Evolutionary conservation across 2,888 invertebrate species (phyloP).

Genomic region (Microchrysa polita): DNA sequence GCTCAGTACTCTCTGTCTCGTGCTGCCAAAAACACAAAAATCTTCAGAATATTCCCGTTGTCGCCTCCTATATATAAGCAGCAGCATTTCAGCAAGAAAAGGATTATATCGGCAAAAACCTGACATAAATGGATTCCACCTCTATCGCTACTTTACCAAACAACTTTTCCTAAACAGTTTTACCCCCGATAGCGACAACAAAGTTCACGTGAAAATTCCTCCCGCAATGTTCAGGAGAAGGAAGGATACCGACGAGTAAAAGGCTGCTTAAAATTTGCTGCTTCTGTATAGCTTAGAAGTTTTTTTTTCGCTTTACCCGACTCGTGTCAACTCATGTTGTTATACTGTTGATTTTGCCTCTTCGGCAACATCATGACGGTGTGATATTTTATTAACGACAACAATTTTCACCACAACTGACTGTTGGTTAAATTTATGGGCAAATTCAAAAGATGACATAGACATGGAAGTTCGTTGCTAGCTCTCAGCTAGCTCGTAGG

Average conservation of each 20-base stretch:
- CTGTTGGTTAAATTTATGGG: conserved; percentile 27
- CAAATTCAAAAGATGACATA: conserved; percentile 31
- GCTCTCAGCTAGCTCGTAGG: neutral
- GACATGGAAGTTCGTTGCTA: conserved; percentile 18
- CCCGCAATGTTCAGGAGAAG: no score
- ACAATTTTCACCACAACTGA: conserved; percentile 23
- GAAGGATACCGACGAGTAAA: neutral
- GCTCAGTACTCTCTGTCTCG: neutral
- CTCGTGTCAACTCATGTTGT: conserved; percentile 1
- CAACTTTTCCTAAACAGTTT: neutral
- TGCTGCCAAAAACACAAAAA: neutral
- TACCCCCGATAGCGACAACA: neutral
- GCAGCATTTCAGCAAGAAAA: conserved; percentile 2
- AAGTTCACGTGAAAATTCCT: neutral
- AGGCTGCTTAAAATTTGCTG: conserved; percentile 9
- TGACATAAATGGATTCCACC: conserved; percentile 1
- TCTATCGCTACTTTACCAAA: neutral
- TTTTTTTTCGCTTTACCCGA: no score
- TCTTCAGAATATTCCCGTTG: neutral
- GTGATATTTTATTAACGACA: conserved; percentile 21
- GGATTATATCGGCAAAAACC: conserved; percentile 12
- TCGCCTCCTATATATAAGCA: neutral
- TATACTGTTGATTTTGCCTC: neutral
- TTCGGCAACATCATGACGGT: neutral
- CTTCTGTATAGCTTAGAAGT: neutral